Percentiles rank a stretch among this genome's conserved stretches.
Conservation (phyloP, 2,888 invertebrate species). For the Melanostoma mellinum region DNA sequence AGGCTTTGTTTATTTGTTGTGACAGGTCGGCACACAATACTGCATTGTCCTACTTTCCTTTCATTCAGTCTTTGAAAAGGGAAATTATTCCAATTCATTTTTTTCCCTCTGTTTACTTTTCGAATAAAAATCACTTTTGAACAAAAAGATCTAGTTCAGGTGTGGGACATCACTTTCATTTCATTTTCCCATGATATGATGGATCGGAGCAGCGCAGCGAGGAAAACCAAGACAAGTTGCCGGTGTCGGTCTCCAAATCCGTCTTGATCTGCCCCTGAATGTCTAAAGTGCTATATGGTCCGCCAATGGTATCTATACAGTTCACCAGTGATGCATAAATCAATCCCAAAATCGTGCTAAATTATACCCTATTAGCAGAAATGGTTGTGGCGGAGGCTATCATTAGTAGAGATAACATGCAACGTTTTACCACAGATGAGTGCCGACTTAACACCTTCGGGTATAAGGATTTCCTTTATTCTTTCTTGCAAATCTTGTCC, state of each 20-base stretch:
- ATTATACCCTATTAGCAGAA: conserved; percentile 68
- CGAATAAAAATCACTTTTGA: not conserved
- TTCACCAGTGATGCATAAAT: conserved; percentile 58
- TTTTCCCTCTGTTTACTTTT: conserved; percentile 27
- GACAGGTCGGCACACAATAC: conserved; percentile 66
- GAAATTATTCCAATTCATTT: conserved; percentile 55
- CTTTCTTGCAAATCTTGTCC: conserved; percentile 9
- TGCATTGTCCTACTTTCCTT: conserved; percentile 40
- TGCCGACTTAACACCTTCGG: conserved; percentile 71
- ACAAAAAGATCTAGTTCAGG: conserved; percentile 46
- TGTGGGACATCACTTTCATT: conserved; percentile 52
- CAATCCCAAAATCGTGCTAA: conserved; percentile 62
- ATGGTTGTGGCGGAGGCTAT: conserved; percentile 47
- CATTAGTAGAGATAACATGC: conserved; percentile 65
- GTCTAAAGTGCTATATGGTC: conserved; percentile 45
- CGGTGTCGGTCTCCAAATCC: conserved; percentile 6
- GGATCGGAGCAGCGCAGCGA: not conserved
- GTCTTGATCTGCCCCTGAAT: not conserved
- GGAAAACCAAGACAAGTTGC: not conserved
- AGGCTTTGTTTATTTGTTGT: conserved; percentile 69
- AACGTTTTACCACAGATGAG: conserved; percentile 51
- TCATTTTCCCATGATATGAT: conserved; percentile 52
- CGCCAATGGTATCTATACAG: conserved; percentile 20
- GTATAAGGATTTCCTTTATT: conserved; percentile 26
- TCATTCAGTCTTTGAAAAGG: conserved; percentile 53